phyloP scores from a whole-genome alignment of 2,113 vertebrate genomes.

The Rhizomys pruinosus region DNA sequence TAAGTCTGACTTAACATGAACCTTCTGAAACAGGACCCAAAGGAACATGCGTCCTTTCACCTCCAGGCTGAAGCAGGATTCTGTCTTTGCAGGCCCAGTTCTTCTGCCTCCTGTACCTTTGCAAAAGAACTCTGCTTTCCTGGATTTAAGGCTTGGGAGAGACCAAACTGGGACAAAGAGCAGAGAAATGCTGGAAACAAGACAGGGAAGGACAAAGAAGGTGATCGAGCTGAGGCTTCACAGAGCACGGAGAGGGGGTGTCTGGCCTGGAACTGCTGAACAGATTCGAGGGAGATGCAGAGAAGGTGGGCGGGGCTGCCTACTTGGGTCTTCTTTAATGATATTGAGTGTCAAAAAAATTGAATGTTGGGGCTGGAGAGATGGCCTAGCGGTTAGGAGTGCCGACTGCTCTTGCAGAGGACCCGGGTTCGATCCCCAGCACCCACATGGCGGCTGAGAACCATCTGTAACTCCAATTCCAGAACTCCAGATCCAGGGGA shows the following conservation, averaged over 20 bases:
- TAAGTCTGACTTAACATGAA: not conserved
- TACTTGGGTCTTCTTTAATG: not conserved
- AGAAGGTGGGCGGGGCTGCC: too few species aligned
- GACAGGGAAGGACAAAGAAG: slow-evolving; percentile 7
- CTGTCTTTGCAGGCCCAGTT: not conserved
- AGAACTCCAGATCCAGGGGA: too few species aligned
- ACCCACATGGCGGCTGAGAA: too few species aligned
- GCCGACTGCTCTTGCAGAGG: too few species aligned
- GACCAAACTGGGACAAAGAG: not conserved
- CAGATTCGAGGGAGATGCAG: too few species aligned
- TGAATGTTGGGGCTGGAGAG: too few species aligned
- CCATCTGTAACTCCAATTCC: too few species aligned
- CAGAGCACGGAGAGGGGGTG: rapidly evolving
- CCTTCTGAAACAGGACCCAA: not conserved
- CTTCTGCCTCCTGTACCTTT: not conserved
- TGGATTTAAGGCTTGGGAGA: not conserved
- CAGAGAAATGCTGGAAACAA: not conserved
- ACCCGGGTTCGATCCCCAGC: too few species aligned
- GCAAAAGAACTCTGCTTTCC: not conserved
- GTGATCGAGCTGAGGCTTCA: not conserved
- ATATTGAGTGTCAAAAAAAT: not conserved
- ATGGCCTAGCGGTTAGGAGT: too few species aligned
- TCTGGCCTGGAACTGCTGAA: too few species aligned
- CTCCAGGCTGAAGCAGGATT: not conserved
- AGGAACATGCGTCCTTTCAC: not conserved